A percentile compares a stretch with the other conserved stretches of the same genome.
These are phyloP conservation scores for Corydoras sp. DNA, from an alignment of 2,113 vertebrate species.

Conservation along the genomic window DNA sequence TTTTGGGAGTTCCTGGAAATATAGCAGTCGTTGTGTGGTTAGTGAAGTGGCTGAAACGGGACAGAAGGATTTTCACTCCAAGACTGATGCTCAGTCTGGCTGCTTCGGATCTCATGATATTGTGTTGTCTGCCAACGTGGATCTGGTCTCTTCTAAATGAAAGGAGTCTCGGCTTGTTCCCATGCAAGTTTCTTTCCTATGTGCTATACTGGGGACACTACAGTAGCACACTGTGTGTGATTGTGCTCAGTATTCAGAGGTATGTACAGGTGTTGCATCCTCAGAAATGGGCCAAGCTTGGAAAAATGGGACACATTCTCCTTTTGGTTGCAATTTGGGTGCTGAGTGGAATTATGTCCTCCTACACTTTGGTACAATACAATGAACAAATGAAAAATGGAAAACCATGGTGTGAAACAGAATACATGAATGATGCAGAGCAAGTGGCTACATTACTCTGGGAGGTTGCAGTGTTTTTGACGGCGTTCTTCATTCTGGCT, in stretches of 20 bases:
- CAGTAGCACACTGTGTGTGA: constrained; percentile 62
- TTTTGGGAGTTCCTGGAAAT: constrained; percentile 64
- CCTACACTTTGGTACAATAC: no score
- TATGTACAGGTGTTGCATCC: constrained; percentile 60
- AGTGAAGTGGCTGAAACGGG: constrained; percentile 48
- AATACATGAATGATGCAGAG: constrained; percentile 29
- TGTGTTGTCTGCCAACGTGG: constrained; percentile 63
- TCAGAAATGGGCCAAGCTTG: constrained; percentile 51
- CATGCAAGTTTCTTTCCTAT: constrained; percentile 56
- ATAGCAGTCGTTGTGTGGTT: constrained; percentile 57
- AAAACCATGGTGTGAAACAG: no score
- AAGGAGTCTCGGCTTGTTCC: constrained; percentile 52
- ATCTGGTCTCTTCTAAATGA: constrained; percentile 58
- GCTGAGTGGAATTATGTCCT: no score
- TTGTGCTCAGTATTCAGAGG: constrained; percentile 62
- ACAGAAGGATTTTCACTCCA: constrained; percentile 50
- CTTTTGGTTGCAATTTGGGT: no score
- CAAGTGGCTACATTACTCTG: constrained; percentile 40
- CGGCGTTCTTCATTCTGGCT: constrained; percentile 57
- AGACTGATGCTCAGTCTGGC: constrained; percentile 65
- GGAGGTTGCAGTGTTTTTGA: constrained; percentile 58
- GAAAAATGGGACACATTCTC: no score
- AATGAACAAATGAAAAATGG: no score
- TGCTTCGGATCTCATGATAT: constrained; percentile 59
- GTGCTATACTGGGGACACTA: constrained; percentile 52